These are phyloP conservation scores for Malurus cyaneus DNA, from an alignment of 2,113 vertebrate genomes.

Conservation along the genomic window DNA sequence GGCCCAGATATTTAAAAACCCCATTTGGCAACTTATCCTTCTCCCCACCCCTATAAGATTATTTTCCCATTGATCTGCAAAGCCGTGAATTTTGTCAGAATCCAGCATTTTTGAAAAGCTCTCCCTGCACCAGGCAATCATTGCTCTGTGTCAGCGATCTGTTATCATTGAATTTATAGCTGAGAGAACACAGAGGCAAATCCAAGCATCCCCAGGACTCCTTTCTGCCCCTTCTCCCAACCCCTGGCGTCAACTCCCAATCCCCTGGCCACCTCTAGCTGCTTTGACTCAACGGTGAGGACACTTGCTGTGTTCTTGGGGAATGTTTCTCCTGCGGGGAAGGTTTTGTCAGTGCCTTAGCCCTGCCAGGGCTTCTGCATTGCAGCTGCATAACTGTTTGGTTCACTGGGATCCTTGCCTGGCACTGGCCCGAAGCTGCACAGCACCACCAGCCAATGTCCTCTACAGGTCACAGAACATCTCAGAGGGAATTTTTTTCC, in stretches of 20 bases:
- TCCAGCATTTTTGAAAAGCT: background rate
- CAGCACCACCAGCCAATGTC: background rate
- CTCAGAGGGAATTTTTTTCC: background rate
- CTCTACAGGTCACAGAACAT: background rate
- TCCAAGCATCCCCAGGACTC: background rate
- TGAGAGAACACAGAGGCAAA: background rate
- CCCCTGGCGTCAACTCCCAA: accelerated
- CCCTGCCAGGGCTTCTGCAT: background rate
- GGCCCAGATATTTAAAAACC: slow-evolving; percentile 9
- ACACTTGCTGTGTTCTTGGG: background rate
- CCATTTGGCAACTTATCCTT: background rate
- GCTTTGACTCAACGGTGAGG: accelerated
- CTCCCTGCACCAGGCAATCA: background rate
- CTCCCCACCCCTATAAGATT: slow-evolving; percentile 29
- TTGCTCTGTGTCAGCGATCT: background rate
- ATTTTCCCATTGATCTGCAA: slow-evolving; percentile 11
- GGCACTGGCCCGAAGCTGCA: background rate
- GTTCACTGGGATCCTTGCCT: accelerated
- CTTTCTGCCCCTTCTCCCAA: background rate
- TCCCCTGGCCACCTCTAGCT: background rate
- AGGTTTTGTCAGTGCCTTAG: background rate
- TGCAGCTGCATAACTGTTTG: background rate
- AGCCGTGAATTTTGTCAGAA: background rate
- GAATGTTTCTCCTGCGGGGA: background rate
- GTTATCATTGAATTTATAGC: background rate